Evolutionary conservation across 53 echinoderm and acorn worm genomes (phyloP).

Genomic region (Luidia sarsii): DNA sequence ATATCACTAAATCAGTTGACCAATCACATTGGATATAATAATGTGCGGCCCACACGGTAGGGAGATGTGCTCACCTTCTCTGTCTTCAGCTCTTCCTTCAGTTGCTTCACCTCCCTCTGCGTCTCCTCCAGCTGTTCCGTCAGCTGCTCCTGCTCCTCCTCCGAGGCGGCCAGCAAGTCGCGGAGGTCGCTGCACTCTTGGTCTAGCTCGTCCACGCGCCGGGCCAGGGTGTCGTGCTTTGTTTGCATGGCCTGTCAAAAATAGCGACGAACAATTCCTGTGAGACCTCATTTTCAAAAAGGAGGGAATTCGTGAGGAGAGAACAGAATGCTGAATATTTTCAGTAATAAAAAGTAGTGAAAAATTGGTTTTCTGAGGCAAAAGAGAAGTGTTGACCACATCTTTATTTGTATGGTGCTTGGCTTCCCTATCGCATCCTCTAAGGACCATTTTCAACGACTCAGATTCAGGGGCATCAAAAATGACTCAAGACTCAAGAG

Average conservation of each 20-base stretch:
- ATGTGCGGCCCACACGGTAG: not conserved
- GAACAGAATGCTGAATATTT: not conserved
- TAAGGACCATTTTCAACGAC: no score
- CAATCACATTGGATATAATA: no score
- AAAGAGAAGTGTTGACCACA: no score
- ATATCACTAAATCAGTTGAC: no score
- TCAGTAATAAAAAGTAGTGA: no score
- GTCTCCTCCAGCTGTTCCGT: slow-evolving; percentile 59
- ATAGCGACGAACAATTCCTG: no score
- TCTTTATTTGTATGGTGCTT: no score
- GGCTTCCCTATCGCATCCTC: no score
- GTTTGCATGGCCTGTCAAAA: slow-evolving; percentile 85
- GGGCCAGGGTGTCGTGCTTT: slow-evolving; percentile 85
- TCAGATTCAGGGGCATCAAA: no score
- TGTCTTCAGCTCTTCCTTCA: slow-evolving; percentile 72
- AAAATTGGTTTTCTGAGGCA: no score
- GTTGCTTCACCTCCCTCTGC: slow-evolving; percentile 69
- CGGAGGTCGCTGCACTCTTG: slow-evolving; percentile 84
- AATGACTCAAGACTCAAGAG: no score
- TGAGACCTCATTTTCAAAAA: no score
- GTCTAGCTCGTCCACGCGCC: slow-evolving; percentile 88
- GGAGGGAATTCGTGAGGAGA: not conserved
- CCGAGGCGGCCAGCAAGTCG: slow-evolving; percentile 74
- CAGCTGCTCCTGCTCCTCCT: slow-evolving; percentile 78
- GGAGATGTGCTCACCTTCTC: slow-evolving; percentile 91